A percentile compares a stretch with the other conserved stretches of the same genome.
Evolutionary conservation across 2,888 invertebrate genomes (phyloP).

Genomic region (Brenthis ino): DNA sequence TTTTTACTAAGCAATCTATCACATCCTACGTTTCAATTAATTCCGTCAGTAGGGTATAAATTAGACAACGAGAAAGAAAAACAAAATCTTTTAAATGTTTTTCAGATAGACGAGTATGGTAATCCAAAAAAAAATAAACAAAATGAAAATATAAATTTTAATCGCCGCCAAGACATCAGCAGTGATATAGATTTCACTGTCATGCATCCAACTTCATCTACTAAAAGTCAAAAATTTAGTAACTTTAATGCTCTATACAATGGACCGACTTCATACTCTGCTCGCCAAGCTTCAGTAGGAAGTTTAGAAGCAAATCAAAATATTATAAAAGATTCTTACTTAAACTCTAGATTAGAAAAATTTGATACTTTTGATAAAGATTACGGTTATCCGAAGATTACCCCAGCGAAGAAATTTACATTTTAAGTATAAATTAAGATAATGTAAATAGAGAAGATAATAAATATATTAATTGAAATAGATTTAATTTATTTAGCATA

Average conservation of each 20-base stretch:
- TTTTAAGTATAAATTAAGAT: slow-evolving; percentile 21
- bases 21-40: slow-evolving; percentile 57
- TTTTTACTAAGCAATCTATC: slow-evolving; percentile 23
- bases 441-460: background rate
- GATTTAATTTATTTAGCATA: slow-evolving; percentile 6
- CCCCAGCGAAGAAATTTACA: slow-evolving; percentile 57
- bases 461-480: slow-evolving; percentile 3
- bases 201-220: slow-evolving; percentile 52
- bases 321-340: slow-evolving; percentile 46
- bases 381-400: slow-evolving; percentile 60
- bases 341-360: slow-evolving; percentile 63
- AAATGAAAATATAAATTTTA: slow-evolving; percentile 45
- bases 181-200: slow-evolving; percentile 58
- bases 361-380: slow-evolving; percentile 52
- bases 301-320: slow-evolving; percentile 53
- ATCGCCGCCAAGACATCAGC: slow-evolving; percentile 44
- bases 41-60: slow-evolving; percentile 69
- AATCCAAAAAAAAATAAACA: slow-evolving; percentile 49
- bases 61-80: slow-evolving; percentile 67
- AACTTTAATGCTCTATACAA: slow-evolving; percentile 57
- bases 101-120: slow-evolving; percentile 63
- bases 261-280: slow-evolving; percentile 73
- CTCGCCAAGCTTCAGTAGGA: slow-evolving; percentile 71
- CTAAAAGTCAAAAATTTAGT: slow-evolving; percentile 47
- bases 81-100: slow-evolving; percentile 59